Evolutionary conservation across 2,888 invertebrate species (phyloP).

Genomic region (Cosmia pyralina): DNA sequence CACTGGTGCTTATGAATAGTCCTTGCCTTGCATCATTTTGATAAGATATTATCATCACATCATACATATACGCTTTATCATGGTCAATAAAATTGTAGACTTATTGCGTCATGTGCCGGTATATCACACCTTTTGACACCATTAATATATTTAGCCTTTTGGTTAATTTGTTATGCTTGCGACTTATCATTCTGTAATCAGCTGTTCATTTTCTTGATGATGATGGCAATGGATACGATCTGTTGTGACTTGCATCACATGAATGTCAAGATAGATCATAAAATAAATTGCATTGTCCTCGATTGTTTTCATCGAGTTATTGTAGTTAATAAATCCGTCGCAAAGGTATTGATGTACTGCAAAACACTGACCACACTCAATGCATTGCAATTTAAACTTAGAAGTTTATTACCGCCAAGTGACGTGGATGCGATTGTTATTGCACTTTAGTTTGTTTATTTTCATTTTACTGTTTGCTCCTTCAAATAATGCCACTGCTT

Average conservation of each 20-base stretch:
- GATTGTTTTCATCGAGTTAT: conserved; percentile 33
- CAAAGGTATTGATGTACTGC: conserved; percentile 40
- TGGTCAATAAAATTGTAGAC: conserved; percentile 31
- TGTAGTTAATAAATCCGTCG: conserved; percentile 31
- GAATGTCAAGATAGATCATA: conserved; percentile 31
- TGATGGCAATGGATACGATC: conserved; percentile 15
- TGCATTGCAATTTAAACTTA: conserved; percentile 68
- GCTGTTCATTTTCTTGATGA: conserved; percentile 39
- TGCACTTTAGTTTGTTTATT: conserved; percentile 64
- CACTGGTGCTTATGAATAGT: conserved; percentile 4
- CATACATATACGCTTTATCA: conserved; percentile 20
- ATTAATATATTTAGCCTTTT: conserved; percentile 32
- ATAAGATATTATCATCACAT: conserved; percentile 41
- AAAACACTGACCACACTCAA: conserved; percentile 80
- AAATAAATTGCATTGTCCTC: conserved; percentile 26
- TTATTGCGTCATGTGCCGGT: conserved; percentile 50
- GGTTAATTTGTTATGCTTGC: conserved; percentile 43
- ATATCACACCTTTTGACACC: conserved; percentile 42
- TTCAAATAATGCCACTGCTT: conserved; percentile 21
- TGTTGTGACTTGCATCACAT: conserved; percentile 5
- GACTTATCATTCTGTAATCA: conserved; percentile 26
- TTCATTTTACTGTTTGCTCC: conserved; percentile 51
- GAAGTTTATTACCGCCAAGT: conserved; percentile 71
- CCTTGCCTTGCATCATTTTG: conserved; percentile 37
- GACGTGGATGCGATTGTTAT: conserved; percentile 68